These are phyloP conservation scores for Asarcornis scutulata DNA, from an alignment of 2,113 vertebrate species.

Conservation along the genomic window DNA sequence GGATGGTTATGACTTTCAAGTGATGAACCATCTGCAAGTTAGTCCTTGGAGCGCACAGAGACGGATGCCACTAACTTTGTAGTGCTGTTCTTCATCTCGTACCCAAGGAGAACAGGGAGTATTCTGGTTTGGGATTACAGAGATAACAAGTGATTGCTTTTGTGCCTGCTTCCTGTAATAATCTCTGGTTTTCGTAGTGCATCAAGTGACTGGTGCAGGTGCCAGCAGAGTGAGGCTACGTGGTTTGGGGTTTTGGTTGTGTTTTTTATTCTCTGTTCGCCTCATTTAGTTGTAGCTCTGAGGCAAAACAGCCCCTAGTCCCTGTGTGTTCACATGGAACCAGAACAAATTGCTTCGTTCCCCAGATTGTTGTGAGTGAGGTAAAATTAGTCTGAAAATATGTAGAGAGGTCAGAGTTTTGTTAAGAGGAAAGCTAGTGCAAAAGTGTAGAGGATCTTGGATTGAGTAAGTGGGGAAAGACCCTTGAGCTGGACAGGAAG, in stretches of 20 bases:
- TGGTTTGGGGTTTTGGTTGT: neutral
- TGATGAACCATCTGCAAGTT: neutral
- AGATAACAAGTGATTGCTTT: neutral
- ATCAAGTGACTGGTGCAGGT: neutral
- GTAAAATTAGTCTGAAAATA: neutral
- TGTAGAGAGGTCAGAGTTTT: neutral
- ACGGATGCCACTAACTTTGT: neutral
- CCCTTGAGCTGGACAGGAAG: neutral
- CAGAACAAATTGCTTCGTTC: neutral
- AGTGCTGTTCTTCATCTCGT: neutral
- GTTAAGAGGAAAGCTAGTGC: neutral
- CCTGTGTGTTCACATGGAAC: conserved; percentile 10
- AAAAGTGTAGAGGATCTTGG: neutral
- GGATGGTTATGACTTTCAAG: neutral
- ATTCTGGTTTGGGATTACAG: neutral
- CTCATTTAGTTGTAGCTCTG: neutral
- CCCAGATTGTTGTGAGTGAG: neutral
- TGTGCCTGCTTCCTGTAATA: neutral
- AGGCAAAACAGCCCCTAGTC: neutral
- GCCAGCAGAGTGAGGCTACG: neutral
- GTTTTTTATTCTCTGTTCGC: neutral
- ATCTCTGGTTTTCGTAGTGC: neutral
- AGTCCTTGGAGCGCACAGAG: neutral
- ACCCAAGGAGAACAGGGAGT: neutral
- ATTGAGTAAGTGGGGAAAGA: neutral